These are phyloP conservation scores for Centropus unirufus DNA, from an alignment of 2,113 vertebrate species.

Conservation along the genomic window DNA sequence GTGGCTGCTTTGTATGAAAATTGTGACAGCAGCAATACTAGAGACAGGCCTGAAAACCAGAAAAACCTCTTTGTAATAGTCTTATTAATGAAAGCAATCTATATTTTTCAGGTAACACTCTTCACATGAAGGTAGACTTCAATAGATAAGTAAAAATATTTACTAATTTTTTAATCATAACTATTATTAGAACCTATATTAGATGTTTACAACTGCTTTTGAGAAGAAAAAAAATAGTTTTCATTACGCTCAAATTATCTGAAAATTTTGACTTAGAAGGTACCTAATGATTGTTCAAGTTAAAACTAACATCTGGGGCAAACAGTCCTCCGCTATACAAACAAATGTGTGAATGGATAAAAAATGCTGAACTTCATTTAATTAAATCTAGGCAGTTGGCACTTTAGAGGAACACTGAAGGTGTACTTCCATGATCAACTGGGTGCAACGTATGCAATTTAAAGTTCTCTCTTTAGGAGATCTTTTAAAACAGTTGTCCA, in stretches of 20 bases:
- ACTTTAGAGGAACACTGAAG: not conserved
- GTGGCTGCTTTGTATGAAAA: not conserved
- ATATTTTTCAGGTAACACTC: not conserved
- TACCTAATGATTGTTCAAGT: not conserved
- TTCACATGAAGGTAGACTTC: not conserved
- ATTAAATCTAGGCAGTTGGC: not conserved
- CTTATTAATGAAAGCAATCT: not conserved
- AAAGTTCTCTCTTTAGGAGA: not conserved
- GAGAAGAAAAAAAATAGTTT: not conserved
- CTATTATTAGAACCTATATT: not conserved
- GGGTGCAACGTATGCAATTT: accelerated
- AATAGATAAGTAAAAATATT: not conserved
- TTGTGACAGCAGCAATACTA: not conserved
- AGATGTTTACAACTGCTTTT: not conserved
- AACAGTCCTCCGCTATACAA: not conserved
- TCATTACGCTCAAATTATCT: not conserved
- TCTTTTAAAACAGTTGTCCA: not conserved
- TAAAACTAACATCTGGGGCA: not conserved
- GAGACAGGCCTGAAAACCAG: not conserved
- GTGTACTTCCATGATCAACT: not conserved
- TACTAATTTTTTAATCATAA: not conserved
- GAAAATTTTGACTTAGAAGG: not conserved
- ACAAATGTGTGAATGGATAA: not conserved
- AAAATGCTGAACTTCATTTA: not conserved
- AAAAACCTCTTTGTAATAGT: not conserved